Base-by-base conservation (phyloP, 2,888 invertebrate species). In the Pherbina coryleti region DNA sequence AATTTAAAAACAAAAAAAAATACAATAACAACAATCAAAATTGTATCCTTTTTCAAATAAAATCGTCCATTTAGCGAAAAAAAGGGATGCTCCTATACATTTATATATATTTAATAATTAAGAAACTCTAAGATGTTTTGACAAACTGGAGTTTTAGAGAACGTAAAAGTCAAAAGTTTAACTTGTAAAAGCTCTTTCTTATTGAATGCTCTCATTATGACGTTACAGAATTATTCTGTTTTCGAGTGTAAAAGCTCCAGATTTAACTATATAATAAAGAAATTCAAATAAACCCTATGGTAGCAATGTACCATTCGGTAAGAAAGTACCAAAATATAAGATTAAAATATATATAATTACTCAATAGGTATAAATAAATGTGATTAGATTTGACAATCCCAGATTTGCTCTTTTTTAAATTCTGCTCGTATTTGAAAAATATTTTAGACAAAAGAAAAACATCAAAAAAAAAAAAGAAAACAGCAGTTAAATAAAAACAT, bases 371-470 rank as follows among this genome's bases (percentile, higher is more conserved):
- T 76, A 28, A 75, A 76, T 87, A 82, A 85, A 88, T 89, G 89
- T 88, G 89, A 88, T 89, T 88, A 89, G 85, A 89, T 89, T 88
- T 85, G 88, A 88, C 88, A 88, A 88, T 88, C 88, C 75, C 37
- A 17, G 25, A 37, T 62, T 22, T 51, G 51, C 60, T 62, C 44
- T 74, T 62, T n/a, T 34, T 66, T 62, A 51, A 51, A 74, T 64
- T 60, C 25, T 67, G 31, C 49, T 55, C 19, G 70, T 49, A 69
- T 37, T 71, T 76, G 8, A 72, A 72, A 25, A 72, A 31, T 69
- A 31, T 55, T 77, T 64, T 31, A 64, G 3, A 7, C 44, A 73
- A 53, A 60, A 3, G 22, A 62, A 49, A 62, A 11, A 60, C 49
- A 55, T 44, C 25, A 11, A 17, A 28, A 64, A 64, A 8, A 14